Base-by-base conservation (phyloP, 2,113 vertebrate genomes). In the Calyptommatus sinebrachiatus region DNA sequence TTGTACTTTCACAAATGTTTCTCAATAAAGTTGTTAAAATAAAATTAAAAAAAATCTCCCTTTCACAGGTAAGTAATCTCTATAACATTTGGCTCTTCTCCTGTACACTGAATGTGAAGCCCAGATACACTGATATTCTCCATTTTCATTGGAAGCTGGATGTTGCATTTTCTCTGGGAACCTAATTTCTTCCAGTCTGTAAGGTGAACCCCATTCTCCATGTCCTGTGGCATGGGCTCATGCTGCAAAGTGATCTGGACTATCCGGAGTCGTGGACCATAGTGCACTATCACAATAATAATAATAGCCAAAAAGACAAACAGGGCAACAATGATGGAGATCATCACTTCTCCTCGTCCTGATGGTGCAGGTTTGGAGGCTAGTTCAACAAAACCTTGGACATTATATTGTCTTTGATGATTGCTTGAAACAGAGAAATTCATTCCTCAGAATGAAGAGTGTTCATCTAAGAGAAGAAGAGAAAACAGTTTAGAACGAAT, bases 271-370 rank as follows among this genome's bases (percentile, higher is more conserved):
- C 87, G 88, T 0, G 94, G 93, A 1, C 93, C 92, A 0, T 84
- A 91, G 78, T 85, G 95, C 73, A 95, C 95, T 0, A 1, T 35
- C 2, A 95, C 0, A 28, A 95, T 78, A 0, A 95, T 95, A 46
- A 92, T n/a, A 63, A 95, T 14, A 0, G 95, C 95, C 86, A 95
- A 29, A 28, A 95, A 91, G 78, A 95, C 91, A 0, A 94, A 95
- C 26, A 69, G 0, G 1, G 79, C 35, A 0, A 95, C 89, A 0
- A 95, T 95, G 7, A 65, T 6, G 0, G 85, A 79, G 76, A 95
- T 92, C 28, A 76, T 1, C 0, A 90, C 91, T 0, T 92, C 93
- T 0, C 84, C 82, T 6, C 6, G 89, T 77, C 66, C 85, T 0
- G 48, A 31, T 35, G 71, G 8, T 1, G 80, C 0, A 41, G 89